Base-by-base conservation (phyloP, 2,888 invertebrate species). In the Acronicta leporina region DNA sequence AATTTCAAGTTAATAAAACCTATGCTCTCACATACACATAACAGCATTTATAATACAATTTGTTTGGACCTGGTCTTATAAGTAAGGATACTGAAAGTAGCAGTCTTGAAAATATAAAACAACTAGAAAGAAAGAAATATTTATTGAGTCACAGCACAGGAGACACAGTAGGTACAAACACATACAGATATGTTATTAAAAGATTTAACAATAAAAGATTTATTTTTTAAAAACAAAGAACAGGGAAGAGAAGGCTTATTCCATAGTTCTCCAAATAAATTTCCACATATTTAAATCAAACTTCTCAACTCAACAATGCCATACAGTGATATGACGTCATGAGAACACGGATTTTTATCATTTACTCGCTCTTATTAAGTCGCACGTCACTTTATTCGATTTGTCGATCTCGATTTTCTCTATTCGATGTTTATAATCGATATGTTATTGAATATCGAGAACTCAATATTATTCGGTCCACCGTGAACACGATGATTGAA, bases 361-460 rank as follows among this genome's bases (percentile, higher is more conserved):
- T 59, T 50, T 56, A 58, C 56, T 55, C 47, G 47, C 51, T 15
- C 49, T 25, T 20, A 59, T 60, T 55, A 57, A 64, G 47, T 62
- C 62, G 47, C 52, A 50, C 60, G 43, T 53, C 44, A 38, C 25
- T 43, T n/a, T 46, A 71, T 60, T 72, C 63, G 59, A 68, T 68
- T 66, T 64, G 43, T 56, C 59, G 57, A 58, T 66, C 48, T 60
- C 46, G 43, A 44, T 42, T 63, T 30, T n/a, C 41, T 16, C 15
- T 54, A 50, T 68, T 53, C 25, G 55, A 65, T 69, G 63, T 55
- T 48, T 61, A 47, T 56, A 68, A 70, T 75, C 73, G 65, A 65
- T 65, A 33, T 42, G 49, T 52, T 63, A 45, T 65, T 59, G 35
- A 54, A 55, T 63, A 61, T 49, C 20, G 42, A 25, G 16, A 27